Conservation (phyloP, 2,113 vertebrate species). For the Desmodus rotundus region DNA sequence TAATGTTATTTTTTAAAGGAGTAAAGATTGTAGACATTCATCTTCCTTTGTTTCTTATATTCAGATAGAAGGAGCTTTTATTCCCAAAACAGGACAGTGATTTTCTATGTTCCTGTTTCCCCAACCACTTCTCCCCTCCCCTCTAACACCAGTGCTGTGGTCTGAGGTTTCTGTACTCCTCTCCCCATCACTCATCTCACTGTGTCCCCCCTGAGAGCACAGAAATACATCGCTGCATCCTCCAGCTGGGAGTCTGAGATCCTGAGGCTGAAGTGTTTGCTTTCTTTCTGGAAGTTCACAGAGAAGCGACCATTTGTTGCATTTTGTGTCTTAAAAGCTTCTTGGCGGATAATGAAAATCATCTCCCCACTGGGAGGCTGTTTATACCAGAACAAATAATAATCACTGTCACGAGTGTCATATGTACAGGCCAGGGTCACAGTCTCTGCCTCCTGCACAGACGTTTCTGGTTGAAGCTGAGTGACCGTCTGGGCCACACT, state of each 20-base stretch:
- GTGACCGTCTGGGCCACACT: conserved; percentile 28
- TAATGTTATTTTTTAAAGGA: background rate
- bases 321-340: background rate
- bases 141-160: background rate
- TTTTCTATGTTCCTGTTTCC: background rate
- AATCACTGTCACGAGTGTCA: fast-evolving
- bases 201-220: background rate
- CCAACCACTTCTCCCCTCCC: no score
- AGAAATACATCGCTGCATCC: conserved; percentile 44
- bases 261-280: conserved; percentile 35
- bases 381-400: conserved; percentile 66
- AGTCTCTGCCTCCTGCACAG: background rate
- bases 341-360: conserved; percentile 24
- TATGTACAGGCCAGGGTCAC: conserved; percentile 16
- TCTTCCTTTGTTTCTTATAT: background rate
- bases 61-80: background rate
- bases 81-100: background rate
- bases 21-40: background rate
- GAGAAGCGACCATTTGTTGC: background rate
- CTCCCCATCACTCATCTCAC: background rate
- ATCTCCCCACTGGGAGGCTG: background rate
- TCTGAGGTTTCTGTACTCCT: conserved; percentile 45
- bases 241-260: conserved; percentile 43
- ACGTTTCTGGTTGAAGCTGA: conserved; percentile 25
- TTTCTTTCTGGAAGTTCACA: conserved; percentile 57